A percentile compares a stretch with the other conserved stretches of the same genome.
phyloP scores from a whole-genome alignment of 2,113 vertebrate species.

The Burhinus oedicnemus region DNA sequence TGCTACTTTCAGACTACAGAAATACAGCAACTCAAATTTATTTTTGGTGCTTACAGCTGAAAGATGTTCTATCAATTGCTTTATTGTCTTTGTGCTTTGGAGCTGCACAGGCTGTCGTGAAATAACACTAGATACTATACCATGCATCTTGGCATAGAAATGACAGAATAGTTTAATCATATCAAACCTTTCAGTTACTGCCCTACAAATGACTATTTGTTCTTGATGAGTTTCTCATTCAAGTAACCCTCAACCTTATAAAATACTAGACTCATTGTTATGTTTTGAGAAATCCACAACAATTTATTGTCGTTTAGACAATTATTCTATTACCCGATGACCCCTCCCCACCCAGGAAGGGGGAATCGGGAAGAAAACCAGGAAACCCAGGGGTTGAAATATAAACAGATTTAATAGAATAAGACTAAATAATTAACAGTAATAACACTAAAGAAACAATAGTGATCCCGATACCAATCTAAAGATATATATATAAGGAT shows the following conservation, averaged over 20 bases:
- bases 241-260: constrained; percentile 41
- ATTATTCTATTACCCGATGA: no score
- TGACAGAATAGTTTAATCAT: neutral
- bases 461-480: no score
- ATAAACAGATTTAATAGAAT: no score
- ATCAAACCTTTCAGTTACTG: constrained; percentile 8
- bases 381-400: no score
- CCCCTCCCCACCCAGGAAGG: no score
- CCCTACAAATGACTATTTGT: constrained; percentile 17
- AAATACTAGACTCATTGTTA: constrained; percentile 35
- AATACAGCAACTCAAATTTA: neutral
- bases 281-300: no score
- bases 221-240: constrained; percentile 38
- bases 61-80: neutral
- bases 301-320: no score
- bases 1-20: neutral
- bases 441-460: no score
- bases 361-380: no score
- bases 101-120: neutral
- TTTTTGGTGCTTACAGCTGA: neutral
- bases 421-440: no score
- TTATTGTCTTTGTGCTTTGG: neutral
- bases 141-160: neutral
- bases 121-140: neutral
- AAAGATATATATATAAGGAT: no score